Evolutionary conservation across 2,113 vertebrate genomes (phyloP).

Genomic region (Periophthalmus modestus): DNA sequence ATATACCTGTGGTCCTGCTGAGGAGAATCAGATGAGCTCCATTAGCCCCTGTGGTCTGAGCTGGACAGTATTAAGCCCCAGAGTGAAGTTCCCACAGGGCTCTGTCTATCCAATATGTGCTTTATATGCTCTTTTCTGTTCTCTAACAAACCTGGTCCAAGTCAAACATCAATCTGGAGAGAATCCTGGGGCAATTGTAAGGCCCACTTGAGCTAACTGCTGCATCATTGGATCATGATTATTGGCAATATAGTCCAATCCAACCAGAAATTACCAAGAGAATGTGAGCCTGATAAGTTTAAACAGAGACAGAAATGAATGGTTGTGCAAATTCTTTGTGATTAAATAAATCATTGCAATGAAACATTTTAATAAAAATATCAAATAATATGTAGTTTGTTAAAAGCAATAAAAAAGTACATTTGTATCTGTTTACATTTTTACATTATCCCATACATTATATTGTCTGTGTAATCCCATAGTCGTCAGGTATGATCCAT

Average conservation of each 20-base stretch:
- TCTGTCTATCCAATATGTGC: conserved; percentile 51
- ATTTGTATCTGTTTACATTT: too few species aligned
- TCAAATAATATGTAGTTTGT: too few species aligned
- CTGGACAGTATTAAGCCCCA: conserved; percentile 41
- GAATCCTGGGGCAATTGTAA: conserved; percentile 27
- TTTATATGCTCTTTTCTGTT: conserved; percentile 35
- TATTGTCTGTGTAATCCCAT: too few species aligned
- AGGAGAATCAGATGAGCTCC: conserved; percentile 20
- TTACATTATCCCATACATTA: too few species aligned
- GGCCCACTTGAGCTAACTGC: conserved; percentile 20
- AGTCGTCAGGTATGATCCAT: too few species aligned
- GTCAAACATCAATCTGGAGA: conserved; percentile 47
- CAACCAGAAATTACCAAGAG: too few species aligned
- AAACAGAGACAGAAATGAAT: too few species aligned
- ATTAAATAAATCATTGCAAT: background rate
- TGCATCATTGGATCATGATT: background rate
- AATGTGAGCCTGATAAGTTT: too few species aligned
- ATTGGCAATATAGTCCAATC: too few species aligned
- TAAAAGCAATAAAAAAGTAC: background rate
- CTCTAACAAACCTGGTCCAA: conserved; percentile 42
- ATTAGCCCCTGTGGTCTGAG: conserved; percentile 22
- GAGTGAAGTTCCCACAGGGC: conserved; percentile 34
- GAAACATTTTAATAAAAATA: background rate
- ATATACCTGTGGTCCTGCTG: conserved; percentile 16
- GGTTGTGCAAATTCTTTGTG: too few species aligned